Evolutionary conservation across 2,888 invertebrate genomes (phyloP).

Genomic region (Ischnus inquisitorius): DNA sequence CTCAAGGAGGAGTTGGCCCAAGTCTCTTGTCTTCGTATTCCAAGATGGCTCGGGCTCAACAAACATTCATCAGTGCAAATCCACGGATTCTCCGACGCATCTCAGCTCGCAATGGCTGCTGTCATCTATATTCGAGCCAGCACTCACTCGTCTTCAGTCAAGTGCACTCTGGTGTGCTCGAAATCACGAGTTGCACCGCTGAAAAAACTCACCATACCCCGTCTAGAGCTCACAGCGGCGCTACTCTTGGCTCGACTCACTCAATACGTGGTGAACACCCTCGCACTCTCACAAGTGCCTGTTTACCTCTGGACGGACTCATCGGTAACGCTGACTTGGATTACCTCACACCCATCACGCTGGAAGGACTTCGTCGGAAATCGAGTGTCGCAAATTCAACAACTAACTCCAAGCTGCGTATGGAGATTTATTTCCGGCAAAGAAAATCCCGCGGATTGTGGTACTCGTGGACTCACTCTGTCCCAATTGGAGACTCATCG

Average conservation of each 20-base stretch:
- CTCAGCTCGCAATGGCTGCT: constrained; percentile 64
- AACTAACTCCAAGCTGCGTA: too few relatives aligned
- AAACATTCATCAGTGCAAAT: constrained; percentile 33
- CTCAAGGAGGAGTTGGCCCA: too few relatives aligned
- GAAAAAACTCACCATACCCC: background rate
- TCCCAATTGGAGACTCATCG: constrained; percentile 24
- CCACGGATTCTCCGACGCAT: constrained; percentile 67
- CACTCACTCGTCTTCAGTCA: background rate
- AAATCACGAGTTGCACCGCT: constrained; percentile 18
- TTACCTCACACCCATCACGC: too few relatives aligned
- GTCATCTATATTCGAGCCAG: background rate
- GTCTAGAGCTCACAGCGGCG: too few relatives aligned
- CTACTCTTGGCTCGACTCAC: constrained; percentile 60
- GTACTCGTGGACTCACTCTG: constrained; percentile 26
- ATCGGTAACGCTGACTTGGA: constrained; percentile 57
- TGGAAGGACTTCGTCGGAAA: too few relatives aligned
- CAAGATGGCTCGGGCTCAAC: constrained; percentile 20
- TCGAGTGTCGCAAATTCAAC: too few relatives aligned
- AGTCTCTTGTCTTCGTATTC: too few relatives aligned
- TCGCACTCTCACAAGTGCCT: background rate
- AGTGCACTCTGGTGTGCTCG: background rate
- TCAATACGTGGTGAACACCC: constrained; percentile 10
- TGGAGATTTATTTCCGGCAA: too few relatives aligned
- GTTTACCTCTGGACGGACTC: constrained; percentile 66
- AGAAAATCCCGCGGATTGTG: constrained; percentile 53